Base-by-base conservation (phyloP, 2,113 vertebrate genomes). In the Zapornia atra region DNA sequence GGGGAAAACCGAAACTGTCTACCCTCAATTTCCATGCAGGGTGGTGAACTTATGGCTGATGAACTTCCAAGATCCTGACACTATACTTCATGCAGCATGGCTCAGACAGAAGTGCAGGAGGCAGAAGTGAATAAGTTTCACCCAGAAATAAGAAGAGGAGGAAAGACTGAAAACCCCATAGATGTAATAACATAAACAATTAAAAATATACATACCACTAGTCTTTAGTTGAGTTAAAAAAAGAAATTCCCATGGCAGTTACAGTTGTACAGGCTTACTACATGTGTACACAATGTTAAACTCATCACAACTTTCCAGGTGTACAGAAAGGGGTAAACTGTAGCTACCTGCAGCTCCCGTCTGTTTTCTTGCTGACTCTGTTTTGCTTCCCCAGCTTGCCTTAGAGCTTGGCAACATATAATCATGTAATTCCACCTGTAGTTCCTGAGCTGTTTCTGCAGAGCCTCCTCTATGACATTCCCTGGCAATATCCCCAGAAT, bases 401-500 rank as follows among this genome's bases (percentile, higher is more conserved):
- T 82, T 71, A 48, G 33, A 91, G 42, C 5, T 70, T 95, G 90
- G 90, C 82, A 71, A 36, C 34, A 48, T 68, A 51, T 57, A 93
- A 93, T 86, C 90, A 51, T 86, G 53, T 66, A 73, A 84, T 95
- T 94, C 69, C 94, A 96, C 94, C 88, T 95, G 86, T 84, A 79
- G 82, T 86, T 88, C 57, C 77, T 82, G 80, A 93, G 76, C 57
- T 93, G 69, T 22, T 96, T 72, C 53, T 84, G 83, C 88, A 84
- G 53, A 92, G 83, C 24, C 78, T 94, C 53, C 82, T 95, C 51
- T 77, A 78, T 88, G 72, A 95, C 64, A 90, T 81, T 95, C 48
- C 48, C 56, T 96, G 92, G 92, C 92, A 96, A 48, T 64, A 84
- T 93, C 95, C 96, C 96, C 94, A 95, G 95, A 93, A 95, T 84